phyloP scores from a whole-genome alignment of 2,888 invertebrate species.

The Cheilosia urbana region DNA sequence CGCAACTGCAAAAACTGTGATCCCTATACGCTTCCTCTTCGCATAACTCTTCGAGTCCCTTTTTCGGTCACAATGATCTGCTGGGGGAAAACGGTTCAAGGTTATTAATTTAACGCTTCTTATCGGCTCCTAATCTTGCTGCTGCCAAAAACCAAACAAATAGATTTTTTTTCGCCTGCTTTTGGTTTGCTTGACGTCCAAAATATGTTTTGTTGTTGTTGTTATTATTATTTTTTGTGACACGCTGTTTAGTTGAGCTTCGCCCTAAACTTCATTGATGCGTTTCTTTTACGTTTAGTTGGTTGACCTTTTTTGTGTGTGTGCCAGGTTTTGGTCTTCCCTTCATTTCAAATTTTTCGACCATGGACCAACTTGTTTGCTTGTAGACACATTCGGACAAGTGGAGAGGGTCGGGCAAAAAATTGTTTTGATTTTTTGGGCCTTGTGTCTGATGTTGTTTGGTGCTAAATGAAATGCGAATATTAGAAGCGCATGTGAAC shows the following conservation, averaged over 20 bases:
- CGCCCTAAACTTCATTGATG: conserved; percentile 45
- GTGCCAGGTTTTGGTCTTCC: background rate
- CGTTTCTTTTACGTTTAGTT: conserved; percentile 50
- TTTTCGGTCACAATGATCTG: conserved; percentile 36
- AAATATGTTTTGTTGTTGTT: conserved; percentile 44
- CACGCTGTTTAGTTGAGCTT: conserved; percentile 36
- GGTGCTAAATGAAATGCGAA: conserved; percentile 30
- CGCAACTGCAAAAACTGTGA: conserved; percentile 35
- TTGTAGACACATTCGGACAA: conserved; percentile 50
- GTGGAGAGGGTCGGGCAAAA: conserved; percentile 35
- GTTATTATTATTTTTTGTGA: conserved; percentile 46
- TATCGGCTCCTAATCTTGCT: conserved; percentile 63
- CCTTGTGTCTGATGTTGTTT: conserved; percentile 12
- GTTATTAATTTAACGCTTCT: conserved; percentile 70
- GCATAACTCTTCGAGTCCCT: conserved; percentile 28
- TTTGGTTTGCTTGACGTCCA: conserved; percentile 24
- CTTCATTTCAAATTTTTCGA: conserved; percentile 28
- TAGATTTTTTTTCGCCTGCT: conserved; percentile 8
- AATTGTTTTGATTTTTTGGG: conserved; percentile 61
- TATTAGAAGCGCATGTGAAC: conserved; percentile 38
- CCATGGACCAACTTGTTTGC: conserved; percentile 29
- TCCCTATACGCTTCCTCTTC: conserved; percentile 46
- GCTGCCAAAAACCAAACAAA: conserved; percentile 68
- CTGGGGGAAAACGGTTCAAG: conserved; percentile 56
- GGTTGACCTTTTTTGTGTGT: conserved; percentile 54